A percentile compares a stretch with the other conserved stretches of the same genome.
phyloP scores from a whole-genome alignment of 2,797 vertebrate genomes.

The Sciurus vulgaris region DNA sequence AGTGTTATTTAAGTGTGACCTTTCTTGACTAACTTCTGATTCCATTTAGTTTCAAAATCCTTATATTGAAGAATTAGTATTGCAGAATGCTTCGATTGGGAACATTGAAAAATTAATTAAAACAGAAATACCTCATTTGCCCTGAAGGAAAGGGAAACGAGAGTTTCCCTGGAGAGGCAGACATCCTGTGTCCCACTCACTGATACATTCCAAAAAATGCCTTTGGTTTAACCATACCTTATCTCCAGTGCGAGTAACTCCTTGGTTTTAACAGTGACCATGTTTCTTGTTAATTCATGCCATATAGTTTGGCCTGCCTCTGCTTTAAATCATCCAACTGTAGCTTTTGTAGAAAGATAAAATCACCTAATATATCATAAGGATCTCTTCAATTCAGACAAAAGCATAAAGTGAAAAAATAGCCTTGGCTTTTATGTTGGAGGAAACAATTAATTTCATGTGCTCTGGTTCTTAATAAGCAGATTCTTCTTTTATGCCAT shows the following conservation, averaged over 20 bases:
- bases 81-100: neutral
- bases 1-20: neutral
- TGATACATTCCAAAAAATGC: neutral
- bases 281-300: constrained; percentile 34
- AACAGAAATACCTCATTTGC: neutral
- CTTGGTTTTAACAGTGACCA: neutral
- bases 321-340: constrained; percentile 7
- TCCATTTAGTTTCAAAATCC: neutral
- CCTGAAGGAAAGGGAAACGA: neutral
- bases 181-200: neutral
- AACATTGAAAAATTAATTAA: constrained; percentile 37
- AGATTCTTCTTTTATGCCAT: constrained; percentile 60
- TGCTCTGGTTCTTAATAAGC: constrained; percentile 58
- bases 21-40: neutral
- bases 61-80: neutral
- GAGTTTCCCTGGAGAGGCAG: neutral
- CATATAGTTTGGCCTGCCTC: neutral
- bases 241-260: neutral
- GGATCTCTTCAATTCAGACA: constrained; percentile 36
- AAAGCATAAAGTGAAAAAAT: constrained; percentile 48
- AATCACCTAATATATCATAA: constrained; percentile 52
- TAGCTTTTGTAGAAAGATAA: constrained; percentile 18
- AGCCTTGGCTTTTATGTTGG: neutral
- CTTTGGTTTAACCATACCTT: neutral
- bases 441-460: constrained; percentile 77